These are phyloP conservation scores for Scyliorhinus canicula DNA, from an alignment of 2,797 vertebrate species.

Conservation along the genomic window DNA sequence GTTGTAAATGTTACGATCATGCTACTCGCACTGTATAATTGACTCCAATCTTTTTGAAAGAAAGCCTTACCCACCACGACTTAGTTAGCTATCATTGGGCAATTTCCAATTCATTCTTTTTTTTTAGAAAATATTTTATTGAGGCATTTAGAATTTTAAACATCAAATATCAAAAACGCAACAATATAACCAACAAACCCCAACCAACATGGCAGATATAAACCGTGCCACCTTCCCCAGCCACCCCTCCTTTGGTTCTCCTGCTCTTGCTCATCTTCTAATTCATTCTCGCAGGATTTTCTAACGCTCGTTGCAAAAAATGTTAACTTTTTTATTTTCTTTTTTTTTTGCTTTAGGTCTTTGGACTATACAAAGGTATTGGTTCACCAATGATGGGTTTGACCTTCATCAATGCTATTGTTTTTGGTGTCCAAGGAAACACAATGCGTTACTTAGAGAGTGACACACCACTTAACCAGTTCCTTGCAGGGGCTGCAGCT, in stretches of 20 bases:
- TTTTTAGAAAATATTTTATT: too few species aligned
- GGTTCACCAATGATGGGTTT: slow-evolving; percentile 98
- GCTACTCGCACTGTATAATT: background rate
- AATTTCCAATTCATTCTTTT: background rate
- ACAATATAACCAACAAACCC: too few species aligned
- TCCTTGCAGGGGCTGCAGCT: slow-evolving; percentile 82
- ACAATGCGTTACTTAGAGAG: slow-evolving; percentile 70
- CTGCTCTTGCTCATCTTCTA: too few species aligned
- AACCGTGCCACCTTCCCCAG: too few species aligned
- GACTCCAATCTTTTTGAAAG: slow-evolving; percentile 43
- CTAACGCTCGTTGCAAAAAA: background rate
- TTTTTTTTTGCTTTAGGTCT: slow-evolving; percentile 55
- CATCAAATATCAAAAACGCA: too few species aligned
- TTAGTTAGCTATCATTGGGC: background rate
- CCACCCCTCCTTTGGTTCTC: too few species aligned
- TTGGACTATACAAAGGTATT: slow-evolving; percentile 92
- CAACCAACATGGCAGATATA: too few species aligned
- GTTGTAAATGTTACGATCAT: background rate
- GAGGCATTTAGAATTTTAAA: too few species aligned
- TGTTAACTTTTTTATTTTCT: background rate
- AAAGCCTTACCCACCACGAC: background rate
- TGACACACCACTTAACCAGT: slow-evolving; percentile 88
- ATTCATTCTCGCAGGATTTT: background rate
- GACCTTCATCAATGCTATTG: slow-evolving; percentile 94
- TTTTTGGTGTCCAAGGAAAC: slow-evolving; percentile 93